Base-by-base conservation (phyloP, 2,113 vertebrate genomes). In the Marmota monax region DNA sequence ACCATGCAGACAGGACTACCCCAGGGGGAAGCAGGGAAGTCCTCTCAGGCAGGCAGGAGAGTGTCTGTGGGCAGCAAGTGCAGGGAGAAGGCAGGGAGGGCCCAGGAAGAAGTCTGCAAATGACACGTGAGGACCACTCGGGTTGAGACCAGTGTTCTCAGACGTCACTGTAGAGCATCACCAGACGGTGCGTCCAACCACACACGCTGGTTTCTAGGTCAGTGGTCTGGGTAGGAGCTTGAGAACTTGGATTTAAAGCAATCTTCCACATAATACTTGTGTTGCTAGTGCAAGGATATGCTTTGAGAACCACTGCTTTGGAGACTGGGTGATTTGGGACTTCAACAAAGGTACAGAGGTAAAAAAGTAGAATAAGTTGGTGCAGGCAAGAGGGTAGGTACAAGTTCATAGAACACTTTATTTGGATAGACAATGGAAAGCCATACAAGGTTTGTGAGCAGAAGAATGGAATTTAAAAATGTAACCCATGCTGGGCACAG, bases 381-480 rank as follows among this genome's bases (percentile, higher is more conserved):
- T 9, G 3, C 20, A 58, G 32, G 34, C 17, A 45, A 48, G 48
- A 37, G 0, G 4, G 23, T 0, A 37, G 77, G 7, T 9, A 2
- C 32, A n/a, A 72, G 45, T 39, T 73, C n/a, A 48, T 9, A 37
- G 76, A 25, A 45, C 2, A 69, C 56, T 93, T 84, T 29, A 25
- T 39, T 39, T 53, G 37, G 20, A 25, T 20, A 61, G 53, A 45
- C 53, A 90, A 39, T 3, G 20, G 16, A 5, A 29, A 82, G 3
- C 42, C 69, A 82, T 13, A 48, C 4, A n/a, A 34, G 61, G 45
- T 11, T 89, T 82, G n/a, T 65, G 51, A 92, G 84, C 48, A 39
- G 42, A 97, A 61, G 72, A 94, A 39, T 37, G 67, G 32, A 61
- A 79, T 86, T 74, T 92, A 83, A 85, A 86, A 65, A 51, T 79